These are phyloP conservation scores for Peromyscus nudipes DNA, from an alignment of 2,797 vertebrate species.

Conservation along the genomic window DNA sequence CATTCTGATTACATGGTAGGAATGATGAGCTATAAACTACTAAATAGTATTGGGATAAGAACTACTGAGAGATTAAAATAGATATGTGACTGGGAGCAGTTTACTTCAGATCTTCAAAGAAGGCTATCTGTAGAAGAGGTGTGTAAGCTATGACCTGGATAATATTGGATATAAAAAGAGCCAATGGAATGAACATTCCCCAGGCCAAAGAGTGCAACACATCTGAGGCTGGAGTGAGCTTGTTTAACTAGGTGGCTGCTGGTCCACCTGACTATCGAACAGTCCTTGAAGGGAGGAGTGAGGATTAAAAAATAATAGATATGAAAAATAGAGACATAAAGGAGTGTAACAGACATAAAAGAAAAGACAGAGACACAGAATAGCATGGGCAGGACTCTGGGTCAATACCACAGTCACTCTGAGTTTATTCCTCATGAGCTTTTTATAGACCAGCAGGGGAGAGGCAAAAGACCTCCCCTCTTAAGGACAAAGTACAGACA, in stretches of 20 bases:
- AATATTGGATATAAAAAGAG: neutral
- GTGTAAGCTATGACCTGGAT: constrained; percentile 18
- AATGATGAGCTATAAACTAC: neutral
- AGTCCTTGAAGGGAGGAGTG: too few relatives aligned
- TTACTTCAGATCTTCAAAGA: neutral
- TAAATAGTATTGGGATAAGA: neutral
- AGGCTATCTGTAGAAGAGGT: constrained; percentile 1
- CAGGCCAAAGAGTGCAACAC: neutral
- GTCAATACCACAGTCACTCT: too few relatives aligned
- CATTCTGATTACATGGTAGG: neutral
- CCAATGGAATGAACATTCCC: neutral
- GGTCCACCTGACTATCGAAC: too few relatives aligned
- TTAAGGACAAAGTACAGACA: too few relatives aligned
- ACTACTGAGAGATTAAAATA: constrained; percentile 15
- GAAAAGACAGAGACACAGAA: too few relatives aligned
- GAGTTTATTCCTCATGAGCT: too few relatives aligned
- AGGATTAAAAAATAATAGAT: too few relatives aligned
- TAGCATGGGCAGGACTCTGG: too few relatives aligned
- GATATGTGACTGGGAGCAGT: neutral
- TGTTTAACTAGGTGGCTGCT: neutral
- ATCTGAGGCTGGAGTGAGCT: neutral
- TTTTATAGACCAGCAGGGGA: too few relatives aligned
- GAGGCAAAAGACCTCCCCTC: too few relatives aligned
- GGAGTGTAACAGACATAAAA: too few relatives aligned
- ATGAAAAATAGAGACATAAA: too few relatives aligned